A percentile compares a stretch with the other conserved stretches of the same genome.
phyloP scores from a whole-genome alignment of 2,113 vertebrate species.

The Eretmochelys imbricata region DNA sequence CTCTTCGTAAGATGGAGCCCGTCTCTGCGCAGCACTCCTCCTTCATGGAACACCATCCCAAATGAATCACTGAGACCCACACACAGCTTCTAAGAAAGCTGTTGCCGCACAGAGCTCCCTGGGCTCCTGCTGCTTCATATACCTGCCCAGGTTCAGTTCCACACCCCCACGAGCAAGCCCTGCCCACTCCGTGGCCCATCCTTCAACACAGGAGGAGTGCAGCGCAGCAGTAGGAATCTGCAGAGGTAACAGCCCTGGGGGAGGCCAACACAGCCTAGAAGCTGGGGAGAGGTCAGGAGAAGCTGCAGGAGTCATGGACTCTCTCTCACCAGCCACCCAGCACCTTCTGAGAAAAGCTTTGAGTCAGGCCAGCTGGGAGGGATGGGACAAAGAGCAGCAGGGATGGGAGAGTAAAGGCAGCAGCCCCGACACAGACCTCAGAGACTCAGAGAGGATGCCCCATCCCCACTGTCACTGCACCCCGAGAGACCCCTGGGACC shows the following conservation, averaged over 20 bases:
- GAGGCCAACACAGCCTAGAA: background rate
- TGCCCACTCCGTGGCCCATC: background rate
- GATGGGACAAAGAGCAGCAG: background rate
- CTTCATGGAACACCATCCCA: no score
- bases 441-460: no score
- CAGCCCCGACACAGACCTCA: background rate
- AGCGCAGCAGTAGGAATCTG: background rate
- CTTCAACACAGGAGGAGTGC: background rate
- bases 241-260: background rate
- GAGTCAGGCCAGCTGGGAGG: background rate
- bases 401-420: background rate
- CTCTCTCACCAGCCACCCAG: background rate
- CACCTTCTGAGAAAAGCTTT: background rate
- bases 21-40: no score
- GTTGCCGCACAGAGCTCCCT: background rate
- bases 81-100: background rate
- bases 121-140: background rate
- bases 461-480: background rate
- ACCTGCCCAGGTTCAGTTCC: background rate
- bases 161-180: background rate
- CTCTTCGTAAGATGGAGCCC: no score
- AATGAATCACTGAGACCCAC: background rate
- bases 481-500: background rate
- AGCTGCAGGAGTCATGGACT: background rate
- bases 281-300: background rate